Conservation (phyloP, 2,888 invertebrate genomes). For the Drosophila demipolita region DNA sequence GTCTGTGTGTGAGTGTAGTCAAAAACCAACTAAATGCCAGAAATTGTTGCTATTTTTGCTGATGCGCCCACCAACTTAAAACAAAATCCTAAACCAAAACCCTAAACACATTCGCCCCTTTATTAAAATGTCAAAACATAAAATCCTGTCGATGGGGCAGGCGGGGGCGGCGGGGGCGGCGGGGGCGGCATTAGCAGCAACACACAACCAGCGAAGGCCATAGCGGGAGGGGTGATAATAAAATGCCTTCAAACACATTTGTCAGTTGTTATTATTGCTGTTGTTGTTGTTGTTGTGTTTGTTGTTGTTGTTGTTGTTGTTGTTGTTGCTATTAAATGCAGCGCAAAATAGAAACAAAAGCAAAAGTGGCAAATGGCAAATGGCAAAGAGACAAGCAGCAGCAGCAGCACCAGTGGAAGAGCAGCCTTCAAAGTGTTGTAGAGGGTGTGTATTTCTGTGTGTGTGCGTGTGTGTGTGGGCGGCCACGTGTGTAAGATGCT, state of each 20-base stretch:
- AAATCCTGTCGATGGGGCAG: conserved; percentile 9
- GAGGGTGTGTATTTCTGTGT: background rate
- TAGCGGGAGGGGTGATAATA: conserved; percentile 44
- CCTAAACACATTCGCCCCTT: conserved; percentile 47
- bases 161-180: no score
- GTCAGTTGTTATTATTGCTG: conserved; percentile 52
- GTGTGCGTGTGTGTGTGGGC: background rate
- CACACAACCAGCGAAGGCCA: background rate
- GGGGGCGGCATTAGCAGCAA: background rate
- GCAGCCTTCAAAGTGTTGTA: background rate
- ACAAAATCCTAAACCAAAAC: conserved; percentile 1
- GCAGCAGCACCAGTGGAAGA: background rate
- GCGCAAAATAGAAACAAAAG: conserved; percentile 60
- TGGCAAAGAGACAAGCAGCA: conserved; percentile 22
- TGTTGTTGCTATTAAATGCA: conserved; percentile 66
- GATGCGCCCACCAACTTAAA: background rate
- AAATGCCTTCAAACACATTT: conserved; percentile 73
- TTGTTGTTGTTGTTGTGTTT: conserved; percentile 31
- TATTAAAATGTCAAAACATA: conserved; percentile 78
- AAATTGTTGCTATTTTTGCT: conserved; percentile 44
- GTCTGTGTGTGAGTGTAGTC: conserved; percentile 19
- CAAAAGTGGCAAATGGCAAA: conserved; percentile 28
- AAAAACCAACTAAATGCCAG: conserved; percentile 43
- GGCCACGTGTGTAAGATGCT: conserved; percentile 24
- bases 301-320: conserved; percentile 32